A percentile compares a stretch with the other conserved stretches of the same genome.
Evolutionary conservation across 2,797 vertebrate genomes (phyloP).

Genomic region (Amniataba percoides): DNA sequence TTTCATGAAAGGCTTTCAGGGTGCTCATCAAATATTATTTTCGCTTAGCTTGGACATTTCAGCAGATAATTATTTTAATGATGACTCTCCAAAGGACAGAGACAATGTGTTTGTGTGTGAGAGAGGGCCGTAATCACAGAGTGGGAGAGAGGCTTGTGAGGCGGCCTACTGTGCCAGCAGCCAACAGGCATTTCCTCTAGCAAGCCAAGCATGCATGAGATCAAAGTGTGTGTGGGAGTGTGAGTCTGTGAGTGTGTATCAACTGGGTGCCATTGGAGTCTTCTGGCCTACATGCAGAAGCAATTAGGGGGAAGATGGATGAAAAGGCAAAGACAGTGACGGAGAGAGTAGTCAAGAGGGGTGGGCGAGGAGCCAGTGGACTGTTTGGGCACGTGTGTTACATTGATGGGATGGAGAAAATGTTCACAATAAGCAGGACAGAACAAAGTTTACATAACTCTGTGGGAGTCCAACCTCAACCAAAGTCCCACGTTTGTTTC

Average conservation of each 20-base stretch:
- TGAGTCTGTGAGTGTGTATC: constrained; percentile 46
- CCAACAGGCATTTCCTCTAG: constrained; percentile 74
- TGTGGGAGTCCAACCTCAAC: constrained; percentile 20
- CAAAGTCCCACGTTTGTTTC: constrained; percentile 34
- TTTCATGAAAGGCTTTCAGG: constrained; percentile 24
- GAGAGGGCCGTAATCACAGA: constrained; percentile 54
- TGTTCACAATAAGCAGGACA: constrained; percentile 12
- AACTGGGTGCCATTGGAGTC: constrained; percentile 50
- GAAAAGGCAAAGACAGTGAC: constrained; percentile 41
- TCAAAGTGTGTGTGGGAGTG: constrained; percentile 70
- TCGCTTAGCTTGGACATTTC: constrained; percentile 48
- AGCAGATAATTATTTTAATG: constrained; percentile 68
- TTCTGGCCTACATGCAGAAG: constrained; percentile 66
- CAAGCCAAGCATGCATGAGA: constrained; percentile 68
- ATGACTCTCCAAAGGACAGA: constrained; percentile 44
- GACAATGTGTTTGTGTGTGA: constrained; percentile 58
- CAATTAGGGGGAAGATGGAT: constrained; percentile 68
- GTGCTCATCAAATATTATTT: constrained; percentile 43
- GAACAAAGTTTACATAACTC: constrained; percentile 34
- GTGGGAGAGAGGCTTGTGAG: constrained; percentile 47
- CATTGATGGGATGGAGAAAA: constrained; percentile 14
- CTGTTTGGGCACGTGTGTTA: constrained; percentile 25
- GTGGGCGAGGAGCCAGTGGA: constrained; percentile 27
- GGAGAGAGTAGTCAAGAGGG: constrained; percentile 9
- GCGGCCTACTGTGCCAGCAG: constrained; percentile 72